Conservation (phyloP, 2,888 invertebrate genomes). For the Acrocyrtus sp. region DNA sequence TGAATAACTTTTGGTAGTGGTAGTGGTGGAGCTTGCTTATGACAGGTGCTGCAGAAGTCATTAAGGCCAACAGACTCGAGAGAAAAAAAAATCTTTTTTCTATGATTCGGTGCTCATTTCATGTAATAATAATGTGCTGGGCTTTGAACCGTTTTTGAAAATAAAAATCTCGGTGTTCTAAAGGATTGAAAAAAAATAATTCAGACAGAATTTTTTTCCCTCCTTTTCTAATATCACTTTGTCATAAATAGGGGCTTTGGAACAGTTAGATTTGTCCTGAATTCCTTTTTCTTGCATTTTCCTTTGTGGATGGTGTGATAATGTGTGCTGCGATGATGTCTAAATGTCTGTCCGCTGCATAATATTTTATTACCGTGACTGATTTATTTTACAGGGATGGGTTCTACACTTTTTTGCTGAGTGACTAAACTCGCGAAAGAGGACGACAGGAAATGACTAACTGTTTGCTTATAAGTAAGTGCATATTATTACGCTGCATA, state of each 20-base stretch:
- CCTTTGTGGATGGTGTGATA: slow-evolving; percentile 18
- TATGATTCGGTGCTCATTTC: not conserved
- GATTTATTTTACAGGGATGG: slow-evolving; percentile 34
- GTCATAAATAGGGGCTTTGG: slow-evolving; percentile 13
- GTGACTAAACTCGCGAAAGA: slow-evolving; percentile 18
- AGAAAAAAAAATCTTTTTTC: slow-evolving; percentile 2
- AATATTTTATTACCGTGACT: slow-evolving; percentile 17
- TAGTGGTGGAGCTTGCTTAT: too few species aligned
- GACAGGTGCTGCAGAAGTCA: slow-evolving; percentile 22
- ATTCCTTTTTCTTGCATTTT: slow-evolving; percentile 14
- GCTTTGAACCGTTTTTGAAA: slow-evolving; percentile 45
- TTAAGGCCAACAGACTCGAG: slow-evolving; percentile 40
- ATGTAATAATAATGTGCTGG: slow-evolving; percentile 16
- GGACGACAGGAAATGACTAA: slow-evolving; percentile 42
- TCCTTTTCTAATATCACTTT: slow-evolving; percentile 14
- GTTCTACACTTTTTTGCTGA: too few species aligned
- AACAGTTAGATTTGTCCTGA: slow-evolving; percentile 50
- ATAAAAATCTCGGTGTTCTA: too few species aligned
- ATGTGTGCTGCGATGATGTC: slow-evolving; percentile 11
- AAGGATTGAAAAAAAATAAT: too few species aligned
- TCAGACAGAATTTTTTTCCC: slow-evolving; percentile 24
- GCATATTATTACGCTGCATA: slow-evolving; percentile 7
- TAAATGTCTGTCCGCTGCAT: slow-evolving; percentile 9
- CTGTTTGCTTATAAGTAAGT: slow-evolving; percentile 3
- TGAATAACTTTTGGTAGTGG: too few species aligned